A percentile compares a stretch with the other conserved stretches of the same genome.
Conservation (phyloP, 2,888 invertebrate species). For the Oscheius sp. region DNA sequence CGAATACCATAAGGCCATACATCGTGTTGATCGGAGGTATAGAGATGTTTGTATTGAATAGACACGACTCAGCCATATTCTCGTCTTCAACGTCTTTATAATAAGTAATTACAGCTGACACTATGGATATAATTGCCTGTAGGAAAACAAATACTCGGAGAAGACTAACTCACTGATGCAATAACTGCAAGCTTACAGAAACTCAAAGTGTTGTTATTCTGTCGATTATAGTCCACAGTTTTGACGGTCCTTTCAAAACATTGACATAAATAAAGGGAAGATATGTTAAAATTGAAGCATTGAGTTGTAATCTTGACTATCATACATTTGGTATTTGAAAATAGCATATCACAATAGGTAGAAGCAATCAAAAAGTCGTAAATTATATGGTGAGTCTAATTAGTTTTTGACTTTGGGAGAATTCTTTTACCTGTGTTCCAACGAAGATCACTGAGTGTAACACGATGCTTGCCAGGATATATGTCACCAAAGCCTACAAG, state of each 20-base stretch:
- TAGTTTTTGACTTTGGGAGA: neutral
- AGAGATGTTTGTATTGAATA: neutral
- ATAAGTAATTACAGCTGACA: neutral
- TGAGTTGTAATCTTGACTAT: neutral
- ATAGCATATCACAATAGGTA: neutral
- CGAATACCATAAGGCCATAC: neutral
- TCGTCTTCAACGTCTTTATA: neutral
- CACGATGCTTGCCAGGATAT: neutral
- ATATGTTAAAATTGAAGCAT: neutral
- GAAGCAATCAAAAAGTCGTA: neutral
- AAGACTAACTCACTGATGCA: neutral
- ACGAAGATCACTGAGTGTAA: neutral
- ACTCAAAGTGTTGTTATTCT: neutral
- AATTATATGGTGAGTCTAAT: slow-evolving; percentile 5
- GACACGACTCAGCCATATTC: neutral
- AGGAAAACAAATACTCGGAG: neutral
- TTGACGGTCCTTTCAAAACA: slow-evolving; percentile 2
- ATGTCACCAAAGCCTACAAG: neutral
- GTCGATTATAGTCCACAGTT: too few species aligned
- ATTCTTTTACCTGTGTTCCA: neutral
- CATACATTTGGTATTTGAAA: neutral
- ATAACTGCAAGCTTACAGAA: neutral
- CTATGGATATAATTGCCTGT: neutral
- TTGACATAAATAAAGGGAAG: neutral
- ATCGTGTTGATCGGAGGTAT: neutral